These are phyloP conservation scores for Chymomyza procnemis DNA, from an alignment of 2,888 invertebrate species.

Conservation along the genomic window DNA sequence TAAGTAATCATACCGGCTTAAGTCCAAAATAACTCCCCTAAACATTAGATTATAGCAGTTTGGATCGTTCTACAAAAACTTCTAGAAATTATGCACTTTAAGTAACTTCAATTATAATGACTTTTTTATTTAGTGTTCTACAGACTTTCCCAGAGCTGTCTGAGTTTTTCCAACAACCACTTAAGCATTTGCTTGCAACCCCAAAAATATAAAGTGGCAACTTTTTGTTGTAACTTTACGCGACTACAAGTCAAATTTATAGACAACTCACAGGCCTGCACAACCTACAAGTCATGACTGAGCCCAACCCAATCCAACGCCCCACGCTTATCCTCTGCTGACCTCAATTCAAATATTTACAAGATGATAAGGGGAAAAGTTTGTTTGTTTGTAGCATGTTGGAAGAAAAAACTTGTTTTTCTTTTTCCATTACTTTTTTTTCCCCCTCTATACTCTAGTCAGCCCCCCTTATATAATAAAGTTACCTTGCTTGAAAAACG, in stretches of 20 bases:
- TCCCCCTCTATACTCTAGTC: too few species aligned
- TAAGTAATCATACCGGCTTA: background rate
- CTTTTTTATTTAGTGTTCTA: background rate
- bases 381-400: conserved; percentile 33
- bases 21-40: background rate
- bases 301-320: background rate
- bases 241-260: background rate
- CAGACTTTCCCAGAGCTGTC: background rate
- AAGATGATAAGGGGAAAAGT: conserved; percentile 60
- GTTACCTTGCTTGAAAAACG: background rate
- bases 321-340: conserved; percentile 40
- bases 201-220: background rate
- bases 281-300: background rate
- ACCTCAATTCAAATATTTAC: conserved; percentile 71
- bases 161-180: background rate
- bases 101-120: background rate
- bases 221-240: background rate
- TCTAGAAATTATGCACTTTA: background rate
- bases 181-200: background rate
- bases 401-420: conserved; percentile 32
- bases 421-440: too few species aligned
- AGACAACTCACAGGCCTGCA: background rate
- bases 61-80: background rate
- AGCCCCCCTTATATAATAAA: conserved; percentile 19
- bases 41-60: background rate